A percentile compares a stretch with the other conserved stretches of the same genome.
phyloP scores from a whole-genome alignment of 2,888 invertebrate species.

The Agrotis puta region DNA sequence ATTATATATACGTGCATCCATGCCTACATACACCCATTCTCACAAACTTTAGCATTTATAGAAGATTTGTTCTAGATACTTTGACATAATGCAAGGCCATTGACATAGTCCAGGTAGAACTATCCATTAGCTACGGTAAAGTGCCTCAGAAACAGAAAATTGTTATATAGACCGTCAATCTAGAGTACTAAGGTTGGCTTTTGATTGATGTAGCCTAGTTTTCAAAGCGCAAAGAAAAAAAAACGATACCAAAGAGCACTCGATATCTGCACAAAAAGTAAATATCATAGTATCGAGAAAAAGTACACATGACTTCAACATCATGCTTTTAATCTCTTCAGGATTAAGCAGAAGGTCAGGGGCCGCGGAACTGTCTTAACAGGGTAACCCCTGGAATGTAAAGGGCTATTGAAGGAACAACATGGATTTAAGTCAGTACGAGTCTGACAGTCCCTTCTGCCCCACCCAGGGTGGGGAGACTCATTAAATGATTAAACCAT shows the following conservation, averaged over 20 bases:
- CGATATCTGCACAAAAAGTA: background rate
- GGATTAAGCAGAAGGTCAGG: background rate
- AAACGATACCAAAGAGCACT: background rate
- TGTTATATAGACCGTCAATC: background rate
- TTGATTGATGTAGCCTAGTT: slow-evolving; percentile 4
- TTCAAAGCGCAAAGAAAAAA: background rate
- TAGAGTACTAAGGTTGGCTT: background rate
- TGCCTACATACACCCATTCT: no score
- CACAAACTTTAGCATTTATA: no score
- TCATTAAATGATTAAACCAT: no score
- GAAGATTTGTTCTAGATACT: background rate
- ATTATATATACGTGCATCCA: no score
- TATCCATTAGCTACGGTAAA: background rate
- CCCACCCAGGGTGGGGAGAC: no score
- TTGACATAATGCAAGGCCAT: background rate
- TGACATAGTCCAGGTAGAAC: background rate
- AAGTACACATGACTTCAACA: background rate
- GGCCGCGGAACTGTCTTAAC: no score
- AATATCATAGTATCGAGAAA: background rate
- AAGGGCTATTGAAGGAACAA: no score
- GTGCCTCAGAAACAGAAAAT: background rate
- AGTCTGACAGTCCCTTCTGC: no score
- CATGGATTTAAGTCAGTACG: no score
- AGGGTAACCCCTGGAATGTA: no score
- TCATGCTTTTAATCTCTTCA: background rate